A percentile compares a stretch with the other conserved stretches of the same genome.
phyloP scores from a whole-genome alignment of 2,113 vertebrate genomes.

The Hipposideros armiger region DNA sequence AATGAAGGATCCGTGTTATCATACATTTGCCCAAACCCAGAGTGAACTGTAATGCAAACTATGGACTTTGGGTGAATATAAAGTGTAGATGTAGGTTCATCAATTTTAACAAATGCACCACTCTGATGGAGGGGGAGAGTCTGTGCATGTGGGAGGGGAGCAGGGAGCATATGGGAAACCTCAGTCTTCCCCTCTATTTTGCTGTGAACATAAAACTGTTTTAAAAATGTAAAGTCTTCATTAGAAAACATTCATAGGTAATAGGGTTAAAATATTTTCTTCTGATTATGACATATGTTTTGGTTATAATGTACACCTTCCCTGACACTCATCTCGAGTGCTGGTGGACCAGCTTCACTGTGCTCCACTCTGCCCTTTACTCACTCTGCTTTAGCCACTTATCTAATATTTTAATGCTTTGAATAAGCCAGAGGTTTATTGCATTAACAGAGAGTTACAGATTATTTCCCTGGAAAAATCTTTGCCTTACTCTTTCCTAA shows the following conservation, averaged over 20 bases:
- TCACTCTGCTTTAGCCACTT: neutral
- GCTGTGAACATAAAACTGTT: neutral
- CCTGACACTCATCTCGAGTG: too few species aligned
- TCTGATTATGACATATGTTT: neutral
- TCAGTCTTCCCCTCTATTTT: neutral
- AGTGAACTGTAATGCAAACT: neutral
- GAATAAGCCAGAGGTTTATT: neutral
- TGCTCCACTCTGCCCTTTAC: neutral
- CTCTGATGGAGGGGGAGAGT: neutral
- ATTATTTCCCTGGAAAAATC: neutral
- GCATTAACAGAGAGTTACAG: neutral
- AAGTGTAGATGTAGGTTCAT: neutral
- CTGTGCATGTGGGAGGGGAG: too few species aligned
- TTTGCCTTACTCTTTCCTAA: neutral
- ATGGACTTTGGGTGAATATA: neutral
- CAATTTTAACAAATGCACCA: neutral
- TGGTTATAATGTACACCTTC: neutral
- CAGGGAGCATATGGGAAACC: neutral
- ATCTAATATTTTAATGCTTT: neutral
- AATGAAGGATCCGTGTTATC: neutral
- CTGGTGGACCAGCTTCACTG: fast-evolving
- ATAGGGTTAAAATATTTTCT: neutral
- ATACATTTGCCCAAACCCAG: neutral
- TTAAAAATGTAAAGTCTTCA: neutral
- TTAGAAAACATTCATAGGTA: neutral